phyloP scores from a whole-genome alignment of 2,888 invertebrate genomes.

The Helleia helle region DNA sequence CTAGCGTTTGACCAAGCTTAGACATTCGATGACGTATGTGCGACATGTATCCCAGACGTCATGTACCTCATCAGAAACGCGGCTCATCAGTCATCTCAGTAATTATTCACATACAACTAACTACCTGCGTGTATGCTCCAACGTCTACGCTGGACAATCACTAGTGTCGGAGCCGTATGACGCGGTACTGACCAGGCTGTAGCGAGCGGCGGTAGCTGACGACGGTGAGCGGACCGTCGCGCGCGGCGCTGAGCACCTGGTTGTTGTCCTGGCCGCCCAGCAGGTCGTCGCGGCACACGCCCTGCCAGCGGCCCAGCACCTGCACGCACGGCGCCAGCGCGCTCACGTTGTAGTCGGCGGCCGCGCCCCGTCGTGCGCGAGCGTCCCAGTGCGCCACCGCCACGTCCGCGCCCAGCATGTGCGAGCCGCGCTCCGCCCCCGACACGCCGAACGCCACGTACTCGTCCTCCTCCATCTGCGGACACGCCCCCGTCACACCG shows the following conservation, averaged over 20 bases:
- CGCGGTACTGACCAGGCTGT: slow-evolving; percentile 74
- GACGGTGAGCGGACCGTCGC: slow-evolving; percentile 83
- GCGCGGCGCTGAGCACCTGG: slow-evolving; percentile 82
- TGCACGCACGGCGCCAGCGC: slow-evolving; percentile 89
- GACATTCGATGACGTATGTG: no score
- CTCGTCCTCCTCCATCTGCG: slow-evolving; percentile 76
- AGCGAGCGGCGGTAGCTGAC: slow-evolving; percentile 85
- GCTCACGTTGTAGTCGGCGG: slow-evolving; percentile 89
- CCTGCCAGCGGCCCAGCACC: slow-evolving; percentile 88
- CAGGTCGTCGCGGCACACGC: slow-evolving; percentile 89
- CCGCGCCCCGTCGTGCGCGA: slow-evolving; percentile 76
- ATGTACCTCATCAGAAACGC: no score
- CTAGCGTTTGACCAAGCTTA: no score
- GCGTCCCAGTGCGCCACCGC: slow-evolving; percentile 84
- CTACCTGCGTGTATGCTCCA: no score
- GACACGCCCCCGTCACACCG: no score
- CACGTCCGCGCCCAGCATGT: slow-evolving; percentile 90
- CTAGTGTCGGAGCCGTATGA: neutral
- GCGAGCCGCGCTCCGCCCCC: slow-evolving; percentile 78
- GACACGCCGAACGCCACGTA: slow-evolving; percentile 94
- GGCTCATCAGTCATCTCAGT: no score
- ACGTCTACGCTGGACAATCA: neutral
- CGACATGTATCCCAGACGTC: no score
- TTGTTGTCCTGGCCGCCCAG: slow-evolving; percentile 88
- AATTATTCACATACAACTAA: no score